Conservation (phyloP, 2,888 invertebrate species). For the Mimachlamys varia region DNA sequence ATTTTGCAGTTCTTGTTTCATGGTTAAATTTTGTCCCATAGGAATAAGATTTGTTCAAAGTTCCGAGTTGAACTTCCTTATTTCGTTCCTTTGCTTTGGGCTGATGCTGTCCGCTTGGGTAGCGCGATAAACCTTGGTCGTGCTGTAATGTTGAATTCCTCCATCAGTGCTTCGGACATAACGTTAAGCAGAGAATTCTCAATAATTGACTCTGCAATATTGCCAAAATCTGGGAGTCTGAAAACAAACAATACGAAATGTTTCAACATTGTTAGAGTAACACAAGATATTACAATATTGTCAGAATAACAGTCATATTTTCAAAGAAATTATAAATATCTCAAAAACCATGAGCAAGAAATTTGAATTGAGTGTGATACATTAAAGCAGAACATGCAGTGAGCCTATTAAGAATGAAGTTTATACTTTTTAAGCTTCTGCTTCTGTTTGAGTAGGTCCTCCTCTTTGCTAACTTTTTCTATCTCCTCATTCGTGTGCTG, state of each 20-base stretch:
- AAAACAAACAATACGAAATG: constrained; percentile 43
- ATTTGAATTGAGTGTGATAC: too few relatives aligned
- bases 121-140: constrained; percentile 80
- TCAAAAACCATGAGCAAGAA: too few relatives aligned
- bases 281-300: too few relatives aligned
- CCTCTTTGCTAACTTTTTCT: constrained; percentile 59
- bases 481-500: constrained; percentile 58
- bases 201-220: constrained; percentile 73
- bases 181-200: constrained; percentile 80
- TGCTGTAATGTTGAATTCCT: constrained; percentile 80
- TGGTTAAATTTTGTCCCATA: neutral
- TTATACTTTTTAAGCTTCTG: constrained; percentile 71
- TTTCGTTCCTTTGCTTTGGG: constrained; percentile 23
- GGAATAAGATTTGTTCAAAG: neutral
- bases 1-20: too few relatives aligned
- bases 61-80: neutral
- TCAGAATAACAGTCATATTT: too few relatives aligned
- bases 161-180: constrained; percentile 77
- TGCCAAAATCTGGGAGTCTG: constrained; percentile 78
- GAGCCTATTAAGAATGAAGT: neutral
- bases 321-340: too few relatives aligned
- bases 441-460: constrained; percentile 61
- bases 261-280: neutral
- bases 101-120: constrained; percentile 68
- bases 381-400: neutral